These are phyloP conservation scores for Eutolmus rufibarbis DNA, from an alignment of 2,888 invertebrate species.

Conservation along the genomic window DNA sequence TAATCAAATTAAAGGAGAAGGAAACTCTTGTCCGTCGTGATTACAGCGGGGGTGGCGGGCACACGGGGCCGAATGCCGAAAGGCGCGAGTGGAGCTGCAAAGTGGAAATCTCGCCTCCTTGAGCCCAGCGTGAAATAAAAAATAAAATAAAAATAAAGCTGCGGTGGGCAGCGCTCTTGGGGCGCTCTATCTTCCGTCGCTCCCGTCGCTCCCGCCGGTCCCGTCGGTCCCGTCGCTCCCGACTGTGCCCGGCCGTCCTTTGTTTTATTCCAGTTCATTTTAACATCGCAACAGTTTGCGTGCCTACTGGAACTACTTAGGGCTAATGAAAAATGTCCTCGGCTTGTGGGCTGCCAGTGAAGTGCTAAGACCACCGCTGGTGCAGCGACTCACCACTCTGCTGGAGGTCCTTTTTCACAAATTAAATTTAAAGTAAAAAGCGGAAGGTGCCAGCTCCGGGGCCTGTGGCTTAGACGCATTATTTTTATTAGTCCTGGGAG, in stretches of 20 bases:
- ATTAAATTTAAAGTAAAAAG: conserved; percentile 22
- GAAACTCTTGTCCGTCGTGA: background rate
- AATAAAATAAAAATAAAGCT: background rate
- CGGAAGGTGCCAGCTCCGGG: background rate
- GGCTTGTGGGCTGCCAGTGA: conserved; percentile 19
- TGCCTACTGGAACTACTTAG: conserved; percentile 40
- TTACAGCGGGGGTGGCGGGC: background rate
- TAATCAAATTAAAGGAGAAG: conserved; percentile 33
- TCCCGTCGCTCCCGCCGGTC: background rate
- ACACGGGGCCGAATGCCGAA: background rate
- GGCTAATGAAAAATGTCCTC: conserved; percentile 42
- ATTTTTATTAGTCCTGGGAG: conserved; percentile 24
- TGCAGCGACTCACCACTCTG: conserved; percentile 35
- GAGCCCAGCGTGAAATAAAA: background rate
- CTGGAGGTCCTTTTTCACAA: conserved; percentile 29
- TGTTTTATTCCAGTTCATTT: background rate
- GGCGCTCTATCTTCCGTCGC: background rate
- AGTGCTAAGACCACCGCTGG: conserved; percentile 16
- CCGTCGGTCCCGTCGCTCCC: background rate
- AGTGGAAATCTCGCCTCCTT: conserved; percentile 23
- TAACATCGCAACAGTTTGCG: conserved; percentile 24
- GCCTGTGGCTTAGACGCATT: conserved; percentile 5
- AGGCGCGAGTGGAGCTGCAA: background rate
- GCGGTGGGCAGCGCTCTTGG: background rate
- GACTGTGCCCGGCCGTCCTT: background rate